Evolutionary conservation across 2,888 invertebrate genomes (phyloP), one percentile per base, ranked within the genome.

Genomic region (Drosophila anomalata): DNA sequence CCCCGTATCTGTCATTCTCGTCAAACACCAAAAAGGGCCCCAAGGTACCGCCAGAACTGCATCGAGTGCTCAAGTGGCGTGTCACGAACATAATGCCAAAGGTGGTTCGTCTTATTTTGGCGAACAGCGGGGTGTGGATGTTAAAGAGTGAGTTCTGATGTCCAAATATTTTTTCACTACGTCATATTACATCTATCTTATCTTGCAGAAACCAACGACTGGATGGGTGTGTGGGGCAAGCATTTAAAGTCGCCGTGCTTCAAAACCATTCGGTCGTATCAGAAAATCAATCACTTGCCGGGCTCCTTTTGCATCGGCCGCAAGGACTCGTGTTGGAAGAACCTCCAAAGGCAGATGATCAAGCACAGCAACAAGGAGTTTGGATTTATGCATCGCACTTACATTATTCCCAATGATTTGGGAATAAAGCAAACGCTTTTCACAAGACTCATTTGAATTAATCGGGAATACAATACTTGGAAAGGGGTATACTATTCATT

Each of bases 161-260:
- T n/a, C n/a, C 2, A 12, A 6, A 36, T 9, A 36, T 5, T 5
- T 48, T 9, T 5, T 26, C 17, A 17, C 20, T 14, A 14, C 14
- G 14, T 7, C 2, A 36, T 39, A 41, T 44, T 0, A 26, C 39
- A 12, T 14, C 14, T 14, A 14, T 17, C 17, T 42, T 8, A 1
- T 42, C 0, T 0, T 26, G 8, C 92, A 96, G 96, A 96, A 92
- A 96, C 96, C 3, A 95, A 95, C 59, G 96, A 97, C 80, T 99
- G 99, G 98, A 93, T 97, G 83, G 99, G 98, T 3, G 97, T 97
- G 72, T 99, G 99, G 98, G 99, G 99, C 54, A 98, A 98, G 90
- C 98, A 99, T 90, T 96, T 99, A 96, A 98, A 98, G 90, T 97
- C 97, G 0, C 93, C 95, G 1, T 95, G 96, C 92, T 99, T 98